Percentiles rank a stretch among this genome's conserved stretches.
phyloP scores from a whole-genome alignment of 2,888 invertebrate genomes.

The Enchytraeus crypticus region DNA sequence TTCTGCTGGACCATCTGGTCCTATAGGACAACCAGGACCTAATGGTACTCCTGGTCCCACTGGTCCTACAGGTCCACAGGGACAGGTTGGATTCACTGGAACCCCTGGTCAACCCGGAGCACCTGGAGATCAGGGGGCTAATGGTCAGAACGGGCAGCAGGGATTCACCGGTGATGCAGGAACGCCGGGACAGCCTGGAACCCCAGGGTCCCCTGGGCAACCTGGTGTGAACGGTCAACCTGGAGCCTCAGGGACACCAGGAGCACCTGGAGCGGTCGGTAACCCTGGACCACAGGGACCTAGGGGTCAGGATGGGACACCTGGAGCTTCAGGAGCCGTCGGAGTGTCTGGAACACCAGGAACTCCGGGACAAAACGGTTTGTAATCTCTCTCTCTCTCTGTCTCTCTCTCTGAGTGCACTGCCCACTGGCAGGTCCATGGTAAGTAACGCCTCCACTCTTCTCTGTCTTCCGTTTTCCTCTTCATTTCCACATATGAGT shows the following conservation, averaged over 20 bases:
- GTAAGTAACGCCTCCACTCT: no score
- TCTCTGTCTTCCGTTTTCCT: no score
- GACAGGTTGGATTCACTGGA: constrained; percentile 16
- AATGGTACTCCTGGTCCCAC: constrained; percentile 9
- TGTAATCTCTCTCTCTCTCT: no score
- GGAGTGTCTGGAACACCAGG: constrained; percentile 14
- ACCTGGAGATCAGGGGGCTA: constrained; percentile 1
- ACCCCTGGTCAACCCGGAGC: constrained; percentile 13
- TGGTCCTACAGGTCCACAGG: constrained; percentile 13
- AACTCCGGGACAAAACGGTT: constrained; percentile 10
- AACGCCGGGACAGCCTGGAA: neutral
- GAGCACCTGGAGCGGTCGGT: neutral
- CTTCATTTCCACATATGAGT: no score
- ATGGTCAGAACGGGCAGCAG: constrained; percentile 1
- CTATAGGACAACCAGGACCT: constrained; percentile 24
- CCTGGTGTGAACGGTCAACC: neutral
- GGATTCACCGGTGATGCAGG: constrained; percentile 15
- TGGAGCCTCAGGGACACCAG: neutral
- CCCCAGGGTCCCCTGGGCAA: neutral
- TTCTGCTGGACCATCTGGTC: constrained; percentile 11
- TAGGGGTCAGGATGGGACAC: neutral
- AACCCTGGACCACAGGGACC: neutral
- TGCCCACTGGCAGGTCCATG: no score
- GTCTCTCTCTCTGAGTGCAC: no score
- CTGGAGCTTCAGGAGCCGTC: neutral